Conservation (phyloP, 2,113 vertebrate genomes). For the Microcebus ravelobensis region DNA sequence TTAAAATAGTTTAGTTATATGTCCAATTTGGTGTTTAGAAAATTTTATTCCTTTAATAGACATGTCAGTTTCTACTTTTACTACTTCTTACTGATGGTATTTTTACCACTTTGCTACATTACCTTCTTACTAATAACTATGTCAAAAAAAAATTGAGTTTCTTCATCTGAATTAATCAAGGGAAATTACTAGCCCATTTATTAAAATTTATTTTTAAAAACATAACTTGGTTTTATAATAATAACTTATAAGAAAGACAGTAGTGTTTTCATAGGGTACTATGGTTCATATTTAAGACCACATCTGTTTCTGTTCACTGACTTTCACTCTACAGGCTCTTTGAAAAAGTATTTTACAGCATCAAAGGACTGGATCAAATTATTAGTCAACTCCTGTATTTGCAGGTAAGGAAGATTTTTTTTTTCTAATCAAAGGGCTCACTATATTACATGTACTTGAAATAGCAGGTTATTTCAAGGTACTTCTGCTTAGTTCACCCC, state of each 20-base stretch:
- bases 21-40: neutral
- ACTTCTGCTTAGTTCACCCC: conserved; percentile 63
- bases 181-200: neutral
- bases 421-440: conserved; percentile 61
- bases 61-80: neutral
- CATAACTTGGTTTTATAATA: neutral
- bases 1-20: neutral
- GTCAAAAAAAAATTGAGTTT: neutral
- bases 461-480: conserved; percentile 59
- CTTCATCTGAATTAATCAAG: neutral
- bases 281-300: conserved; percentile 49
- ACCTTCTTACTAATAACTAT: neutral
- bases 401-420: neutral
- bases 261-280: conserved; percentile 23
- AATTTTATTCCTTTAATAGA: neutral
- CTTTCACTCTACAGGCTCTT: conserved; percentile 56
- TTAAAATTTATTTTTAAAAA: conserved; percentile 68
- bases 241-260: conserved; percentile 47
- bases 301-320: neutral
- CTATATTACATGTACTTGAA: conserved; percentile 66
- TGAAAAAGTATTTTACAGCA: conserved; percentile 14
- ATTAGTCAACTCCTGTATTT: conserved; percentile 18
- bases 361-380: conserved; percentile 20
- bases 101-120: neutral
- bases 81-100: neutral